phyloP scores from a whole-genome alignment of 1,140 invertebrate species.

The Drosophila nigrodunni region DNA sequence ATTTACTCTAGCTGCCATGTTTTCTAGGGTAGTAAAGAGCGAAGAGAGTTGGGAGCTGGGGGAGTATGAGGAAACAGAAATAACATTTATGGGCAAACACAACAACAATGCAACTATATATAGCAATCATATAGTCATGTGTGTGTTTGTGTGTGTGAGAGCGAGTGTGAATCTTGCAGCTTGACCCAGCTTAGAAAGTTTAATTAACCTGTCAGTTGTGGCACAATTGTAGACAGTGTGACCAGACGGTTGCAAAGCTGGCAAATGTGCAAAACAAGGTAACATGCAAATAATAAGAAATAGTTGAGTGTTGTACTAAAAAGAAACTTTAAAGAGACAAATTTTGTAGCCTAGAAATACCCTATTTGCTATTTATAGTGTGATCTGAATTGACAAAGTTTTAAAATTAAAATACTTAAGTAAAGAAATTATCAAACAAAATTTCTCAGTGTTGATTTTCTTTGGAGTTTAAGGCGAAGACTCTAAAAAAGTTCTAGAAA shows the following conservation, averaged over 20 bases:
- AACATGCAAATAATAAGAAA: not conserved
- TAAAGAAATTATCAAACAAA: no score
- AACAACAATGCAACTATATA: slow-evolving; percentile 47
- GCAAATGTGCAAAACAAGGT: not conserved
- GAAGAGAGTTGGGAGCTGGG: not conserved
- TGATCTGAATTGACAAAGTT: no score
- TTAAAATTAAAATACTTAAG: no score
- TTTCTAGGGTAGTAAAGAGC: not conserved
- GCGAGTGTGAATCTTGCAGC: not conserved
- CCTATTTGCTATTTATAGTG: no score
- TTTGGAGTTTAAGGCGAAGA: no score
- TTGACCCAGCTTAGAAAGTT: slow-evolving; percentile 31
- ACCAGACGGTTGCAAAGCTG: slow-evolving; percentile 11
- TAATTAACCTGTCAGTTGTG: slow-evolving; percentile 49
- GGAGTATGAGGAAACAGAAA: slow-evolving; percentile 13
- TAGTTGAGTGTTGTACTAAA: not conserved
- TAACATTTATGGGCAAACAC: slow-evolving; percentile 24
- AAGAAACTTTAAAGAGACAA: no score
- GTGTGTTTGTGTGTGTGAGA: slow-evolving; percentile 25
- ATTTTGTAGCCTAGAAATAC: no score
- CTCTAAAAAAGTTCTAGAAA: no score
- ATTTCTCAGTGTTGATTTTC: no score
- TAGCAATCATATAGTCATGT: slow-evolving; percentile 34
- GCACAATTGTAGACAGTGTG: slow-evolving; percentile 22
- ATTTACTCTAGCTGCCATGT: not conserved